Evolutionary conservation across 2,888 invertebrate species (phyloP).

Genomic region (Phaonia tiefii): DNA sequence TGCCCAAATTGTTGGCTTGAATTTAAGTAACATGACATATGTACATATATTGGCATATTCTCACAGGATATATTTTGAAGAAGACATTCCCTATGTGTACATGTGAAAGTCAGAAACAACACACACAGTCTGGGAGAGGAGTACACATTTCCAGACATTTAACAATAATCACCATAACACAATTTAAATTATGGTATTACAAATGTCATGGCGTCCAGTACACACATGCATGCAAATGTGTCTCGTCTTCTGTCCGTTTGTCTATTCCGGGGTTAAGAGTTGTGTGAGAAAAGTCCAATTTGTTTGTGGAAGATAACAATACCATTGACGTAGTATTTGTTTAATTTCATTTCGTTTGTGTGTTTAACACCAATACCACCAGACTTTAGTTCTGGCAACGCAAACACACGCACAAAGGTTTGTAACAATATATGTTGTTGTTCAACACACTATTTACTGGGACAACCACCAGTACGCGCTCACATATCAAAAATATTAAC

Average conservation of each 20-base stretch:
- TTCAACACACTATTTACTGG: constrained; percentile 15
- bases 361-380: constrained; percentile 26
- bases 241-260: constrained; percentile 9
- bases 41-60: too few species aligned
- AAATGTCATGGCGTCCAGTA: constrained; percentile 21
- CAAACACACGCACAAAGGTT: background rate
- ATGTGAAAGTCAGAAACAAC: too few species aligned
- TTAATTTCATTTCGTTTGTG: constrained; percentile 47
- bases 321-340: constrained; percentile 56
- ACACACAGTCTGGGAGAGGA: constrained; percentile 1
- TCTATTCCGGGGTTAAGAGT: background rate
- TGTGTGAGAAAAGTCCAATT: constrained; percentile 52
- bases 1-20: too few species aligned
- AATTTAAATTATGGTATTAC: constrained; percentile 34
- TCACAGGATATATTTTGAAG: too few species aligned
- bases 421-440: background rate
- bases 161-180: constrained; percentile 26
- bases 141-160: constrained; percentile 3
- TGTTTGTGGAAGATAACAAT: constrained; percentile 59
- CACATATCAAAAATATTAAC: constrained; percentile 55
- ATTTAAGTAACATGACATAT: too few species aligned
- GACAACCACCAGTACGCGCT: constrained; percentile 6
- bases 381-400: background rate
- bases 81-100: too few species aligned
- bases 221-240: too few species aligned